Conservation (phyloP, 2,113 vertebrate genomes). For the Nerophis lumbriciformis region DNA sequence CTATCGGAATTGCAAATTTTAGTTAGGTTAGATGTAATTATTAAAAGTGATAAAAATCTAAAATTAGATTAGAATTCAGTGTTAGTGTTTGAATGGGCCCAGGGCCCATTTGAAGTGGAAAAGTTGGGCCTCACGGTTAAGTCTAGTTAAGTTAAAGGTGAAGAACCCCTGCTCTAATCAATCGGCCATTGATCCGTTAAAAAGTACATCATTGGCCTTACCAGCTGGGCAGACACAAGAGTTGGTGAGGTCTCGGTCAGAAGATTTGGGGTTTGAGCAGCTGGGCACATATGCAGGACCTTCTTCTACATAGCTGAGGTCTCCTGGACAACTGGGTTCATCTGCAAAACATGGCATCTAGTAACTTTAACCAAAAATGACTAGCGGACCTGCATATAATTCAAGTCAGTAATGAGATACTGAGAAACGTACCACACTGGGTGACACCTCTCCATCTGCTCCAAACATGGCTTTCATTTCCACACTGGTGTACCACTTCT, state of each 20-base stretch:
- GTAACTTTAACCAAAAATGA: not conserved
- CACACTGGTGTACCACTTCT: slow-evolving; percentile 41
- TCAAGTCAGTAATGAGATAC: not conserved
- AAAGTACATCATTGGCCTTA: slow-evolving; percentile 15
- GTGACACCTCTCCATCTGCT: slow-evolving; percentile 26
- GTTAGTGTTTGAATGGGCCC: too few relatives aligned
- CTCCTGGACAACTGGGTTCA: slow-evolving; percentile 45
- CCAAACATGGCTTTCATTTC: not conserved
- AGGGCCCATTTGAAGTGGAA: too few relatives aligned
- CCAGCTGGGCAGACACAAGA: slow-evolving; percentile 61
- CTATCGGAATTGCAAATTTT: too few relatives aligned
- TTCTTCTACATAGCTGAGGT: slow-evolving; percentile 41
- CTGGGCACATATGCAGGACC: slow-evolving; percentile 52
- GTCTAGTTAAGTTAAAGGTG: too few relatives aligned
- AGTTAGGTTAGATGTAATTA: too few relatives aligned
- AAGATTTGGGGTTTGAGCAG: slow-evolving; percentile 45
- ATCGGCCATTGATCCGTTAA: too few relatives aligned
- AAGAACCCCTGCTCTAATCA: too few relatives aligned
- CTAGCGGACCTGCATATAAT: not conserved
- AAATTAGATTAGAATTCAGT: too few relatives aligned
- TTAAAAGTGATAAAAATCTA: too few relatives aligned
- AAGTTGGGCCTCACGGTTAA: too few relatives aligned
- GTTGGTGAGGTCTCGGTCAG: slow-evolving; percentile 16
- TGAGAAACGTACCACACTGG: slow-evolving; percentile 46
- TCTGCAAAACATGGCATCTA: slow-evolving; percentile 31